These are phyloP conservation scores for Lasiurus borealis DNA, from an alignment of 2,113 vertebrate species.

Conservation along the genomic window DNA sequence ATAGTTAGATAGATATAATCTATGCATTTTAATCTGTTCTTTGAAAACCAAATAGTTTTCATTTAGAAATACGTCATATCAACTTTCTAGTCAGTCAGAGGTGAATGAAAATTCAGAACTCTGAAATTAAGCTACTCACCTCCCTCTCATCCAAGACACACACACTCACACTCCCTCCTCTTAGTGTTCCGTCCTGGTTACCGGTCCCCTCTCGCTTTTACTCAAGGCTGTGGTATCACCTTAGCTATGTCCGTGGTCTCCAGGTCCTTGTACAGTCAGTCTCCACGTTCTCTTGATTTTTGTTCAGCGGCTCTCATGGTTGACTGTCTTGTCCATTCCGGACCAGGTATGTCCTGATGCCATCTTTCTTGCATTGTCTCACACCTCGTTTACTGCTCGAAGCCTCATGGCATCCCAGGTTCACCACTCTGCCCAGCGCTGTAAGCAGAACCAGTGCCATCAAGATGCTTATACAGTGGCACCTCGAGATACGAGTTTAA, in stretches of 20 bases:
- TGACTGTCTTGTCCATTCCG: not conserved
- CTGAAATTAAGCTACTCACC: not conserved
- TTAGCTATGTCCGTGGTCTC: not conserved
- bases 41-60: constrained; percentile 54
- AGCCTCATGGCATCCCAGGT: not conserved
- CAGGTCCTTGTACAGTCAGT: not conserved
- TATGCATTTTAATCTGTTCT: not conserved
- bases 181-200: not conserved
- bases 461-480: not conserved
- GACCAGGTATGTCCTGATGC: not conserved
- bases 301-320: not conserved
- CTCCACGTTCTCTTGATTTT: not conserved
- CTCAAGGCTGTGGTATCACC: not conserved
- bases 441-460: not conserved
- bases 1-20: not conserved
- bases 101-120: not conserved
- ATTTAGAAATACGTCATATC: constrained; percentile 44
- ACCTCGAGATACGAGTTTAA: too few relatives aligned
- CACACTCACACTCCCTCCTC: not conserved
- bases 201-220: not conserved
- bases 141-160: not conserved
- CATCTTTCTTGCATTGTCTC: not conserved
- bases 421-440: not conserved
- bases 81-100: not conserved
- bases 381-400: not conserved